Conservation (phyloP, 2,113 vertebrate species). For the Bubalus kerabau region DNA sequence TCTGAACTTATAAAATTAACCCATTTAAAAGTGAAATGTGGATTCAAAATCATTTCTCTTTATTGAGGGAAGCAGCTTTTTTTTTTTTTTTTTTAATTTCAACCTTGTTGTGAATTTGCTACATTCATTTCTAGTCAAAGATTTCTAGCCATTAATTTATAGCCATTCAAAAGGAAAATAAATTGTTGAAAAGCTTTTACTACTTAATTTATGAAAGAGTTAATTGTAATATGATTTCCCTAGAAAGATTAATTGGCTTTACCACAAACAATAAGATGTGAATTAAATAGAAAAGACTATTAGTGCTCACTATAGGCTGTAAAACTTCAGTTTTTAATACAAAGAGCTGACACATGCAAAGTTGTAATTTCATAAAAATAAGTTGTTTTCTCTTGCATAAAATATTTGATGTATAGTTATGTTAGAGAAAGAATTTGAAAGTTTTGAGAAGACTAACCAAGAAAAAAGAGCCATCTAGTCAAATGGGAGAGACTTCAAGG, state of each 20-base stretch:
- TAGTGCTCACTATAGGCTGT: neutral
- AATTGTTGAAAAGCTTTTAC: neutral
- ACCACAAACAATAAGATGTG: neutral
- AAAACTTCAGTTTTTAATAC: neutral
- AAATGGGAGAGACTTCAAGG: neutral
- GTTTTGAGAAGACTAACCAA: neutral
- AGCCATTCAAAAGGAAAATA: slow-evolving; percentile 1
- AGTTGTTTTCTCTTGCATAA: neutral
- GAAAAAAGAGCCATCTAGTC: neutral
- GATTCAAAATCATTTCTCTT: slow-evolving; percentile 1
- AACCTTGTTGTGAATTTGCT: neutral
- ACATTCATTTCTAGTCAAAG: neutral
- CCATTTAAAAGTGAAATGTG: neutral
- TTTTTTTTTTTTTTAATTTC: slow-evolving; percentile 29
- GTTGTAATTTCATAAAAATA: neutral
- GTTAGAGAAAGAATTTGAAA: neutral
- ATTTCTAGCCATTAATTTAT: slow-evolving; percentile 3
- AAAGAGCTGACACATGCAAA: neutral
- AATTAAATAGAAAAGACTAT: neutral
- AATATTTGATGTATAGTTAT: neutral
- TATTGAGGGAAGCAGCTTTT: neutral
- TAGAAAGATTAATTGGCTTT: slow-evolving; percentile 19
- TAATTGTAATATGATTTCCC: slow-evolving; percentile 21
- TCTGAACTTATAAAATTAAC: neutral
- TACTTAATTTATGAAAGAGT: neutral